Conservation (phyloP, 2,888 invertebrate species). For the Lepetodrilus schrolli region DNA sequence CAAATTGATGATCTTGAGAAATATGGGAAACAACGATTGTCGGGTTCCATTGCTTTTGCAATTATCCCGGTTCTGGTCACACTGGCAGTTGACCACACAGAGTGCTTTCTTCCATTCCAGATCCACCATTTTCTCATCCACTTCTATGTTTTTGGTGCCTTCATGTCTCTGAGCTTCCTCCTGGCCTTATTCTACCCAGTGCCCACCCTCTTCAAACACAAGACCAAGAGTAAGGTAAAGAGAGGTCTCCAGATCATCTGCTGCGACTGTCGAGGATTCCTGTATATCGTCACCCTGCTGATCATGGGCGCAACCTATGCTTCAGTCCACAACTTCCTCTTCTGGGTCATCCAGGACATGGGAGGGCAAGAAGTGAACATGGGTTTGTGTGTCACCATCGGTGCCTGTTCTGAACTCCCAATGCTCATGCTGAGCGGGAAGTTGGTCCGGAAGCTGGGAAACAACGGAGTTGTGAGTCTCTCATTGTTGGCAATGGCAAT, state of each 20-base stretch:
- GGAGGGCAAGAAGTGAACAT: conserved; percentile 63
- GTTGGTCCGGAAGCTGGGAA: conserved; percentile 61
- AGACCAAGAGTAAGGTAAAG: conserved; percentile 58
- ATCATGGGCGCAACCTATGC: conserved; percentile 64
- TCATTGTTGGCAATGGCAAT: conserved; percentile 57
- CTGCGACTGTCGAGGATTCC: conserved; percentile 59
- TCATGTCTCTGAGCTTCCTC: conserved; percentile 60
- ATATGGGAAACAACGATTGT: conserved; percentile 69
- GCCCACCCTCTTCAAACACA: conserved; percentile 55
- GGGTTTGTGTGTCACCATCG: conserved; percentile 65
- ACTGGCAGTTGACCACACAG: conserved; percentile 62
- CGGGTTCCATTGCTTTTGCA: conserved; percentile 67
- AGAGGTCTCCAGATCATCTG: conserved; percentile 62
- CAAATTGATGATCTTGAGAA: conserved; percentile 70
- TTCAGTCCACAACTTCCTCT: conserved; percentile 66
- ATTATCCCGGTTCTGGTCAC: conserved; percentile 63
- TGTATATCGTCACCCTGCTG: conserved; percentile 64
- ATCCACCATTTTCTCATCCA: conserved; percentile 69
- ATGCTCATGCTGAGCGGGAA: conserved; percentile 62
- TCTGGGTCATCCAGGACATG: conserved; percentile 70
- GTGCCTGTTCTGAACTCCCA: conserved; percentile 66
- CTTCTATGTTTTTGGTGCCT: conserved; percentile 66
- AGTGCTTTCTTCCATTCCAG: conserved; percentile 63
- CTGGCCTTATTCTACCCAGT: conserved; percentile 67
- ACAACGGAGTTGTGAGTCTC: conserved; percentile 60